Conservation (phyloP, 2,797 vertebrate genomes). For the Myotis planiceps region DNA sequence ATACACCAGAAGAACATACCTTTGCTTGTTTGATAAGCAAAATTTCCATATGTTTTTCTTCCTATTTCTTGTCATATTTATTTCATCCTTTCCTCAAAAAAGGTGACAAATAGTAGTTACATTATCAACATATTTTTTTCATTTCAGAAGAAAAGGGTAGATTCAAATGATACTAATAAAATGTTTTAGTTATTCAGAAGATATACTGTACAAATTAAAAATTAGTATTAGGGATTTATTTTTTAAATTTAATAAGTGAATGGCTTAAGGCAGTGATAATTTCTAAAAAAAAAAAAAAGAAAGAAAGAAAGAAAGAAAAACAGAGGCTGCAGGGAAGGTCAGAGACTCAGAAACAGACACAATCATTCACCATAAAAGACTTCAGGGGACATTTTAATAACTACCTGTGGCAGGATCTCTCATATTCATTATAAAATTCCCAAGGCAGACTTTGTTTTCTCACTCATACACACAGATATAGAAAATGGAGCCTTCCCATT, state of each 20-base stretch:
- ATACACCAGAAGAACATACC: background rate
- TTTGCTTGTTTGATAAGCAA: conserved; percentile 13
- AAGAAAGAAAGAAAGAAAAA: background rate
- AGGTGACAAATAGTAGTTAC: background rate
- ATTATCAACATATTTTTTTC: background rate
- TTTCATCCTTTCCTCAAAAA: background rate
- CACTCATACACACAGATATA: conserved; percentile 73
- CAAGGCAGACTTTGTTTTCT: conserved; percentile 68
- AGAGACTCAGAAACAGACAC: conserved; percentile 64
- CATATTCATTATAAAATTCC: conserved; percentile 77
- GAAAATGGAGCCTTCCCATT: conserved; percentile 61
- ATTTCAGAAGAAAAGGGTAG: background rate
- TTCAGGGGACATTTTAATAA: conserved; percentile 81
- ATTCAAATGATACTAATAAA: conserved; percentile 63
- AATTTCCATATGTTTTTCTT: background rate
- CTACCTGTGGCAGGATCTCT: conserved; percentile 77
- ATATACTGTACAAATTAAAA: conserved; percentile 61
- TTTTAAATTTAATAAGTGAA: conserved; percentile 65
- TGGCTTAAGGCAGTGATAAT: conserved; percentile 59
- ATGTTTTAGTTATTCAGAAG: conserved; percentile 53
- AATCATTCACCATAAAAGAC: conserved; percentile 78
- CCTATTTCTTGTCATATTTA: background rate
- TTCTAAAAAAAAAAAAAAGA: conserved; percentile 29
- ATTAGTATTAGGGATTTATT: conserved; percentile 47
- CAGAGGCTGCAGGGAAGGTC: conserved; percentile 72